Percentiles rank a stretch among this genome's conserved stretches.
Conservation (phyloP, 2,888 invertebrate genomes). For the Tachina fera region DNA sequence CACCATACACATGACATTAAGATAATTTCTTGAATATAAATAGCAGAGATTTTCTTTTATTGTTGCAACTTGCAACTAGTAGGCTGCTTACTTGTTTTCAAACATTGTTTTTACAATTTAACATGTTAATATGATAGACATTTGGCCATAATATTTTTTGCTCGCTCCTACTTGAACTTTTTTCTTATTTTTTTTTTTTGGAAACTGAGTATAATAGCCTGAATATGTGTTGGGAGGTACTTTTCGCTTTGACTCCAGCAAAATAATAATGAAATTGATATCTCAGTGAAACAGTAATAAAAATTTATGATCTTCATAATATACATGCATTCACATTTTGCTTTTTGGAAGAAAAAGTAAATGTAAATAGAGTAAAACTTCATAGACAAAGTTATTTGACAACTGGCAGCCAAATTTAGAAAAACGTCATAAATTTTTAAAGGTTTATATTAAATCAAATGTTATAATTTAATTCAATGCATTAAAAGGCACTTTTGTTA, state of each 20-base stretch:
- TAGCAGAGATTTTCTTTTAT: slow-evolving; percentile 50
- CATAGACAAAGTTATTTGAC: slow-evolving; percentile 49
- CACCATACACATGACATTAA: slow-evolving; percentile 66
- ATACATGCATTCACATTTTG: slow-evolving; percentile 52
- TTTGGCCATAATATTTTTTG: slow-evolving; percentile 46
- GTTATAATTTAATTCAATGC: slow-evolving; percentile 59
- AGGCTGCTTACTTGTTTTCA: slow-evolving; percentile 41
- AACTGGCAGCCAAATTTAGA: slow-evolving; percentile 62
- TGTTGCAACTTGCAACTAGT: slow-evolving; percentile 53
- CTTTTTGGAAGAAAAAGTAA: slow-evolving; percentile 1
- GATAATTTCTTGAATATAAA: slow-evolving; percentile 61
- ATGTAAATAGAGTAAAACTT: slow-evolving; percentile 2
- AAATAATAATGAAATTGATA: slow-evolving; percentile 55
- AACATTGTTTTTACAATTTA: slow-evolving; percentile 57
- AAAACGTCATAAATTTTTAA: slow-evolving; percentile 57
- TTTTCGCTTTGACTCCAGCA: not conserved
- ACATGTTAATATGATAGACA: slow-evolving; percentile 70
- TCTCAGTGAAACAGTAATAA: slow-evolving; percentile 68
- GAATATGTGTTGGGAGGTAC: slow-evolving; percentile 42
- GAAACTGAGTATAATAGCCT: slow-evolving; percentile 31
- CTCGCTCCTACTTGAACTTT: slow-evolving; percentile 5
- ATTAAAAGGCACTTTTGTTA: slow-evolving; percentile 3
- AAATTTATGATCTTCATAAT: slow-evolving; percentile 64
- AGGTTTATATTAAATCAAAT: slow-evolving; percentile 64
- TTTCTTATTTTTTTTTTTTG: not conserved